These are phyloP conservation scores for Anastatus disparis DNA, from an alignment of 1,140 invertebrate genomes.

Conservation along the genomic window DNA sequence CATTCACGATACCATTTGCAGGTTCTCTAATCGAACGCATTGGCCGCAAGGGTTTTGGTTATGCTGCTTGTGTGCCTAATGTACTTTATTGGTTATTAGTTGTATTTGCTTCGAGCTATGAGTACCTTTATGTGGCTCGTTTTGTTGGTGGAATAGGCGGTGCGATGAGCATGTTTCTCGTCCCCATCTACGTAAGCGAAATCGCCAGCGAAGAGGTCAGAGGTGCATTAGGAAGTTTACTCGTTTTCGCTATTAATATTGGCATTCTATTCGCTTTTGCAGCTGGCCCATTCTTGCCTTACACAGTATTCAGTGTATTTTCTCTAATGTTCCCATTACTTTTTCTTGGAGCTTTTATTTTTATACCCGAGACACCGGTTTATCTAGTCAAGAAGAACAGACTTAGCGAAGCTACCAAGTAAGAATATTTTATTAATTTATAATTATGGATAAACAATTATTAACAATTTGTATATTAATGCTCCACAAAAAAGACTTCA, in stretches of 20 bases:
- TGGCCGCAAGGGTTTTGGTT: slow-evolving; percentile 60
- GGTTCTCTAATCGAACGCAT: slow-evolving; percentile 55
- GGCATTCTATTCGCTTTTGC: slow-evolving; percentile 71
- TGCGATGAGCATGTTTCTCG: slow-evolving; percentile 65
- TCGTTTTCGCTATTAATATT: slow-evolving; percentile 67
- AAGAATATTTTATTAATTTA: too few relatives aligned
- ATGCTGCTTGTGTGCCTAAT: slow-evolving; percentile 49
- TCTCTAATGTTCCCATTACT: slow-evolving; percentile 62
- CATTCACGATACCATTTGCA: slow-evolving; percentile 51
- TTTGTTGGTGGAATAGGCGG: slow-evolving; percentile 65
- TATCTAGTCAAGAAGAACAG: slow-evolving; percentile 60
- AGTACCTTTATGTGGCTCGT: slow-evolving; percentile 54
- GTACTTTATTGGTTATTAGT: slow-evolving; percentile 57
- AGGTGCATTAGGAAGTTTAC: slow-evolving; percentile 68
- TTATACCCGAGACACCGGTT: slow-evolving; percentile 72
- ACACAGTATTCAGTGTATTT: slow-evolving; percentile 61
- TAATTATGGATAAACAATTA: too few relatives aligned
- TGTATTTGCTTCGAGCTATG: slow-evolving; percentile 52
- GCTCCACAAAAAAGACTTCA: too few relatives aligned
- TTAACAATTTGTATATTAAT: too few relatives aligned
- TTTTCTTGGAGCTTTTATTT: slow-evolving; percentile 62
- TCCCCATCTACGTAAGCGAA: slow-evolving; percentile 72
- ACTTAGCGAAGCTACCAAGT: slow-evolving; percentile 57
- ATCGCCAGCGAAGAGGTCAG: slow-evolving; percentile 68
- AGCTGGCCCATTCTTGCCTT: slow-evolving; percentile 68